phyloP scores from a whole-genome alignment of 92 coral and sea anemone species.

The Parazoanthus darwini region DNA sequence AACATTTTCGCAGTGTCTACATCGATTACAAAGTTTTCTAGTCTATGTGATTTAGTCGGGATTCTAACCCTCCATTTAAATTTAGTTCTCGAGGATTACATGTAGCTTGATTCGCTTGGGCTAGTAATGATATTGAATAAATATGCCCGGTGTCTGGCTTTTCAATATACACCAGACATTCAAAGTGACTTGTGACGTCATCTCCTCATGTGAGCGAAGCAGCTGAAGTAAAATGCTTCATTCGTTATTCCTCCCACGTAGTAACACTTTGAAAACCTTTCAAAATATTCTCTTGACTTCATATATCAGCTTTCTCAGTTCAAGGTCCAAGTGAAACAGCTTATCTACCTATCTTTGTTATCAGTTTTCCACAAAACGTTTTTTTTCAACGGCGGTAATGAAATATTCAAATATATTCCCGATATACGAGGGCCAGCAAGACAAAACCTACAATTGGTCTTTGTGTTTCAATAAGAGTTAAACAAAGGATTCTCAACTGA shows the following conservation, averaged over 20 bases:
- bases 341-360: too few species aligned
- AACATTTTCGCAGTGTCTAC: background rate
- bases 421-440: background rate
- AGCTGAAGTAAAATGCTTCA: background rate
- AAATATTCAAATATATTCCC: background rate
- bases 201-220: background rate
- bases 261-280: background rate
- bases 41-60: background rate
- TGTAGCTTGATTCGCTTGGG: background rate
- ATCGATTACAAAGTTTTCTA: background rate
- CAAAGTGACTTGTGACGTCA: slow-evolving; percentile 14
- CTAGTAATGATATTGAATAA: slow-evolving; percentile 5
- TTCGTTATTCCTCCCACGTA: slow-evolving; percentile 22
- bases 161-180: slow-evolving; percentile 1
- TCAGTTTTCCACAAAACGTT: background rate
- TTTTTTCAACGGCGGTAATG: background rate
- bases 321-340: too few species aligned
- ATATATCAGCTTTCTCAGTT: too few species aligned
- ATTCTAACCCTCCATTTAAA: background rate
- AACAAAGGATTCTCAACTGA: background rate
- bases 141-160: slow-evolving; percentile 14
- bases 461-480: background rate
- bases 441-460: background rate
- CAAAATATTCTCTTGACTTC: background rate
- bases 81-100: background rate